Base-by-base conservation (phyloP, 2,797 vertebrate species). In the Manis pentadactyla region DNA sequence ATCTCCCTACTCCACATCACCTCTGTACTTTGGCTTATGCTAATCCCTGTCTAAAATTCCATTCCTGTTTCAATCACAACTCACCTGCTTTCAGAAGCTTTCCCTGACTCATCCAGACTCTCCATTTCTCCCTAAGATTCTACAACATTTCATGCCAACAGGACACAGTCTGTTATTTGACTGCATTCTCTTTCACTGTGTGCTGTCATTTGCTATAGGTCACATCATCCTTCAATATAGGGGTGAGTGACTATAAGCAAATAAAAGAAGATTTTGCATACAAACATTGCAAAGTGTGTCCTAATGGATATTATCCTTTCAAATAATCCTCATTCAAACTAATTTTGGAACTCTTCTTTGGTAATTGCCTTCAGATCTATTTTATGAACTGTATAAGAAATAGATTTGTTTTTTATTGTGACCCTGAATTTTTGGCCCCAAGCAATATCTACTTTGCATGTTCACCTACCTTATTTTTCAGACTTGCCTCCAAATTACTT, bases 401-500 rank as follows among this genome's bases (percentile, higher is more conserved):
- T 39, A 68, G 57, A 71, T 66, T 84, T 88, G 21, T 31, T 93
- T 9, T 57, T 83, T 83, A 49, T 55, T 84, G 15, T 84, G 49
- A 75, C 39, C 63, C n/a, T 94, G 49, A 69, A 34, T 51, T 86
- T 88, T 74, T 8, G 51, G 57, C 7, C 29, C 15, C 51, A 69
- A 87, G n/a, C 15, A 51, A 11, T 63, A 64, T 85, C 77, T 78
- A 71, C 53, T 95, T 7, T 31, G 59, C 23, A 82, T 88, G 37
- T 85, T 86, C 5, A 57, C 25, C 49, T 29, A 53, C 8, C 23
- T 84, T 79, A 69, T 66, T 93, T 91, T 94, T 89, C 63, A 74
- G 64, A 68, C 31, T 73, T 95, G 85, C 68, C 49, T 90, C 59
- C 25, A 39, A 59, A 86, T 92, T 59, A 68, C 29, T 64, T 89